Conservation (phyloP, 2,888 invertebrate genomes). For the Spilosoma lubricipeda region DNA sequence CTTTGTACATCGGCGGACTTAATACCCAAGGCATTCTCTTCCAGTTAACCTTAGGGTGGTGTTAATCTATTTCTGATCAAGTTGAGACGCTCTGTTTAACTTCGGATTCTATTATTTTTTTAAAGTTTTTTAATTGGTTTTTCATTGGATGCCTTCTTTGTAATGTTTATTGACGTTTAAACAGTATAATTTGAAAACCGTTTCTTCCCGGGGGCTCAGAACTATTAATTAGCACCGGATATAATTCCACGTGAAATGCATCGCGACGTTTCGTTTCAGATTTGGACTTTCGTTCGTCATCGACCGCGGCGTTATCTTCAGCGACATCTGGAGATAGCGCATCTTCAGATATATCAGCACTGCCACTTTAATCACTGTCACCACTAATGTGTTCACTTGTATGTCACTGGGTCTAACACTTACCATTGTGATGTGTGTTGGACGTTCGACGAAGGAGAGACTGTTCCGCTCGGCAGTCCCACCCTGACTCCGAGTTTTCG, state of each 20-base stretch:
- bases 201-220: not conserved
- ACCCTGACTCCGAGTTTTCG: slow-evolving; percentile 82
- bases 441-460: slow-evolving; percentile 83
- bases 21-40: too few species aligned
- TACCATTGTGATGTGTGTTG: slow-evolving; percentile 83
- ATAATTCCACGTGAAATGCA: slow-evolving; percentile 24
- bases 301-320: slow-evolving; percentile 16
- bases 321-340: slow-evolving; percentile 18
- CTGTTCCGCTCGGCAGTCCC: slow-evolving; percentile 84
- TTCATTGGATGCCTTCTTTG: not conserved
- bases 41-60: too few species aligned
- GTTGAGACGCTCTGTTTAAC: too few species aligned
- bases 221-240: not conserved
- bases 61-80: not conserved
- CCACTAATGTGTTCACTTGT: slow-evolving; percentile 53
- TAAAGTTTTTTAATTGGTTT: not conserved
- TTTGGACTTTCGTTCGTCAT: slow-evolving; percentile 13
- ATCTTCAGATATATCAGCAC: slow-evolving; percentile 46
- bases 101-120: not conserved
- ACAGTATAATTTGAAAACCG: not conserved
- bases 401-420: slow-evolving; percentile 65
- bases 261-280: slow-evolving; percentile 19
- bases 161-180: not conserved
- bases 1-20: too few species aligned
- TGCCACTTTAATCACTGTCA: slow-evolving; percentile 34